Base-by-base conservation (phyloP, 2,113 vertebrate species). In the Serranochromis macrocephalus region DNA sequence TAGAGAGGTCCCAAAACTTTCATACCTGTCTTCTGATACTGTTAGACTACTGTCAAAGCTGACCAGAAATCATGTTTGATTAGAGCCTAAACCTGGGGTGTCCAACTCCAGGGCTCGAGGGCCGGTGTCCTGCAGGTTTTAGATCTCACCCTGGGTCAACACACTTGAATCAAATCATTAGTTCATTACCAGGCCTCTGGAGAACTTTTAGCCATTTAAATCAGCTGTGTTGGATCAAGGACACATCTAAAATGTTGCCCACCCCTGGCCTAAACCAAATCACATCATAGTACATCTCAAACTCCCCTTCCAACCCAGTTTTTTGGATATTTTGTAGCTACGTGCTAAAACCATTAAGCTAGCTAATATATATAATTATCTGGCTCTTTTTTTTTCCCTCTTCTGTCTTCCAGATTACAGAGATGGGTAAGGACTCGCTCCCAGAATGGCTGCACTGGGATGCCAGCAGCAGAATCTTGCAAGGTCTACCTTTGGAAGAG, bases 401-500 rank as follows among this genome's bases (percentile, higher is more conserved):
- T 17, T 84, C 71, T 47, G 2, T 87, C n/a, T 91, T 80, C 6
- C 91, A 99, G 99, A 97, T 99, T 7, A 96, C 96, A 0, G 98
- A 99, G 55, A 95, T 97, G 29, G 98, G 97, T 47, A 99, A 98
- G 92, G 97, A 98, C 7, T 94, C 93, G 7, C 95, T 99, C 51
- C 99, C 99, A 1, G 93, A 96, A 47, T 99, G 99, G 99, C 93
- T 99, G 79, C 97, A 98, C 92, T 99, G 98, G 98, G 97, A 99
- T 1, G 12, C 75, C 0, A 87, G 94, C 85, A 97, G 94, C 92
- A 93, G 95, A 68, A 94, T 93, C 49, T 94, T 99, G 81, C 97
- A 97, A 93, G 99, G 98, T 82, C 96, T 99, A 6, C 99, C 99
- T 29, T 93, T 99, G 42, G 98, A 99, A 49, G 97, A 97, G 0